A percentile compares a stretch with the other conserved stretches of the same genome.
Evolutionary conservation across 1,140 invertebrate genomes (phyloP).

Genomic region (Lordiphosa mommai): DNA sequence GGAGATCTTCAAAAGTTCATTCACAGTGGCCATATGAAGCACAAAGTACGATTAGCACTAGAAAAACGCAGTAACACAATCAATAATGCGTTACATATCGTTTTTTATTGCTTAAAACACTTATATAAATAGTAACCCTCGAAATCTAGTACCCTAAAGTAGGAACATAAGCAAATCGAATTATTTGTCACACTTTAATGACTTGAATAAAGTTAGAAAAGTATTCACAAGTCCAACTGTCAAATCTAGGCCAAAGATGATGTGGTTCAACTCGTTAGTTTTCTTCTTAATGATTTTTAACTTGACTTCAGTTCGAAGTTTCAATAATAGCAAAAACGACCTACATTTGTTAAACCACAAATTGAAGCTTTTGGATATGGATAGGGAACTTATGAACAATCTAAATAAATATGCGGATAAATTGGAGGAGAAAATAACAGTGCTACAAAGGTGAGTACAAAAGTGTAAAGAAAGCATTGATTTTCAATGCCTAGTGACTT

Average conservation of each 20-base stretch:
- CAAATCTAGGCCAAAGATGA: constrained; percentile 2
- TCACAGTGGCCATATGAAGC: too few relatives aligned
- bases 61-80: too few relatives aligned
- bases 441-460: constrained; percentile 13
- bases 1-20: too few relatives aligned
- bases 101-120: too few relatives aligned
- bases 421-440: constrained; percentile 11
- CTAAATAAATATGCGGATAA: constrained; percentile 11
- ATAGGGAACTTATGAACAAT: constrained; percentile 18
- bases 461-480: neutral
- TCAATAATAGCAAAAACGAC: too few relatives aligned
- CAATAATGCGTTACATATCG: too few relatives aligned
- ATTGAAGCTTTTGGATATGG: constrained; percentile 6
- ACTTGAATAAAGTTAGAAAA: neutral
- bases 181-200: constrained; percentile 6
- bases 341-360: neutral
- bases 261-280: neutral
- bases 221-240: neutral
- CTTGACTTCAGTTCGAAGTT: neutral
- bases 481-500: too few relatives aligned
- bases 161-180: too few relatives aligned
- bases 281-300: neutral
- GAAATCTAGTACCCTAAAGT: too few relatives aligned
- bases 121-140: too few relatives aligned
- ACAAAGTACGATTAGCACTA: too few relatives aligned